Evolutionary conservation across 2,113 vertebrate genomes (phyloP), one percentile per base, ranked within the genome.

Genomic region (Tachysurus fulvidraco): DNA sequence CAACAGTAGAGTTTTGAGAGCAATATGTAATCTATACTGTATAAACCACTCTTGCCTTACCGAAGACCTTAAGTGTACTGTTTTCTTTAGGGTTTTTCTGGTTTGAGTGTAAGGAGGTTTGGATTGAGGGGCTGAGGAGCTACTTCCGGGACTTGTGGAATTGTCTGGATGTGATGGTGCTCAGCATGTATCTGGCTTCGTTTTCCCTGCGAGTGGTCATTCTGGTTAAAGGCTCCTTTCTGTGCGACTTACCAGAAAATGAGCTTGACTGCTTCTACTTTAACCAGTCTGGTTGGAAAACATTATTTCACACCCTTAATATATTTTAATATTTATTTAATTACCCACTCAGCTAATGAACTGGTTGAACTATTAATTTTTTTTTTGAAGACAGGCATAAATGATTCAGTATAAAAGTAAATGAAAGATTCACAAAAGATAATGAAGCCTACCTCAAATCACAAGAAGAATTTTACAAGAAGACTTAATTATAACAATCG

Each of bases 111-210:
- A 98, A 98, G 89, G 97, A 98, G 87, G 95, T 98, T 54, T 98
- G 97, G 96, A 96, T 98, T 0, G 96, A 98, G 62, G 97, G 97
- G 4, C 85, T 98, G 89, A 92, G 92, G 41, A 96, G 95, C 83
- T 97, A 98, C 91, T 95, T 98, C 83, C 89, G 95, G 86, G 97
- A 97, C 92, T 96, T 96, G 96, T 98, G 97, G 97, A 97, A 97
- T 93, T 96, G 95, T 91, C 91, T 98, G 93, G 97, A 97, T 71
- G 79, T 97, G 87, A 96, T 97, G 91, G 96, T 96, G 88, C 95
- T 98, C 90, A 97, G 96, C 89, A 95, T 97, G 95, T 98, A 97
- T 88, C 91, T 97, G 93, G 96, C 97, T 0, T 95, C 97, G 30
- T 98, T 98, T 23, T 79, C 94, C 0, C 91, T 98, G 59, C 95